Percentiles rank a stretch among this genome's conserved stretches.
Evolutionary conservation across 2,888 invertebrate species (phyloP).

Genomic region (Phortica magna): DNA sequence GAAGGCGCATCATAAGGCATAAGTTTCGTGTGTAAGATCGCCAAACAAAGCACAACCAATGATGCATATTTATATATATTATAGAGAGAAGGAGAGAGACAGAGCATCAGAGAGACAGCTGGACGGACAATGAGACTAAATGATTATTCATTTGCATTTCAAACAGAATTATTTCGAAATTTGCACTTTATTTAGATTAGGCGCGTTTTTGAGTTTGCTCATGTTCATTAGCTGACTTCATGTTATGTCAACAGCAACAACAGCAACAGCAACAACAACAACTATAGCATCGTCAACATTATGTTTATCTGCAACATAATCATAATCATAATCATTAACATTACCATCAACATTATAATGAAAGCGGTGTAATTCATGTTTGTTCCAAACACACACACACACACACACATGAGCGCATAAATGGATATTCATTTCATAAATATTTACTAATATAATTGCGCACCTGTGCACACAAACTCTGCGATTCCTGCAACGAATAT

Average conservation of each 20-base stretch:
- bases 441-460: constrained; percentile 16
- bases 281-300: too few relatives aligned
- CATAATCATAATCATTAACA: neutral
- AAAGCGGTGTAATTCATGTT: constrained; percentile 1
- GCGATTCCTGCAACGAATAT: neutral
- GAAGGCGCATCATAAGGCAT: neutral
- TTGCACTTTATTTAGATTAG: constrained; percentile 23
- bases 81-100: too few relatives aligned
- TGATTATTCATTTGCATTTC: constrained; percentile 22
- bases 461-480: constrained; percentile 15
- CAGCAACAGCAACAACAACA: neutral
- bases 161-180: constrained; percentile 11
- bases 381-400: neutral
- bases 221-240: neutral
- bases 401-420: neutral
- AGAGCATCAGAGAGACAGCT: neutral
- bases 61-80: too few relatives aligned
- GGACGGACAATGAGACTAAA: neutral
- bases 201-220: neutral
- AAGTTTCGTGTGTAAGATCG: too few relatives aligned
- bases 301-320: neutral
- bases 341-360: constrained; percentile 1
- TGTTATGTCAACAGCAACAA: neutral
- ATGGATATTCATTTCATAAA: neutral
- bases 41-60: too few relatives aligned